Conservation (phyloP, 1,140 invertebrate genomes). For the Drosophila fuyamai region DNA sequence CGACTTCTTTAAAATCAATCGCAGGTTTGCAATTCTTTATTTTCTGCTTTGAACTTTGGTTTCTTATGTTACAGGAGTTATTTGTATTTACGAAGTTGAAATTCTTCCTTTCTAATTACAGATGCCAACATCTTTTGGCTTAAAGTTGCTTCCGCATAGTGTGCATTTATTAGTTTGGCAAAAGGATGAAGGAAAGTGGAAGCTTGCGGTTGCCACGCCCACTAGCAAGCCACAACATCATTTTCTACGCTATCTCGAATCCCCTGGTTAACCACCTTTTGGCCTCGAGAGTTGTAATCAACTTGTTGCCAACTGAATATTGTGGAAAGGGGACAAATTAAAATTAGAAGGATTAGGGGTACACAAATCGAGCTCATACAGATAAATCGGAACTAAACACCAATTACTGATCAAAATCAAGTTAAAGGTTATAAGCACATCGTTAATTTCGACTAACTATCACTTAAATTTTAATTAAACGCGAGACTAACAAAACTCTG, state of each 20-base stretch:
- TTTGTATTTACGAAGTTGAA: neutral
- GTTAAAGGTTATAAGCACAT: neutral
- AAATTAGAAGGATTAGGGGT: neutral
- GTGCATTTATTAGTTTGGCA: conserved; percentile 6
- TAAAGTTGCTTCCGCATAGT: neutral
- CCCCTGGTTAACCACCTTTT: conserved; percentile 12
- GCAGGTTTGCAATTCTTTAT: neutral
- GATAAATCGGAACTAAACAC: neutral
- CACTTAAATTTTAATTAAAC: neutral
- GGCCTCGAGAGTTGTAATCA: conserved; percentile 18
- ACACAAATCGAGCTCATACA: neutral
- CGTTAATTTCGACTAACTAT: neutral
- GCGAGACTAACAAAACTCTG: neutral
- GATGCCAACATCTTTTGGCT: neutral
- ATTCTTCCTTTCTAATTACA: neutral
- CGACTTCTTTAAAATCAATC: no score
- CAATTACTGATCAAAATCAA: no score
- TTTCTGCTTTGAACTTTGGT: no score
- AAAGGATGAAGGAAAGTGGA: no score
- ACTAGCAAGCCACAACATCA: conserved; percentile 1
- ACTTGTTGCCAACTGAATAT: conserved; percentile 4
- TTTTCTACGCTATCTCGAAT: neutral
- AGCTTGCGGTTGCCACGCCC: conserved; percentile 1
- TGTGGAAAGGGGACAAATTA: neutral
- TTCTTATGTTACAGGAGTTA: no score